A percentile compares a stretch with the other conserved stretches of the same genome.
These are phyloP conservation scores for Amorpha juglandis DNA, from an alignment of 2,888 invertebrate genomes.

Conservation along the genomic window DNA sequence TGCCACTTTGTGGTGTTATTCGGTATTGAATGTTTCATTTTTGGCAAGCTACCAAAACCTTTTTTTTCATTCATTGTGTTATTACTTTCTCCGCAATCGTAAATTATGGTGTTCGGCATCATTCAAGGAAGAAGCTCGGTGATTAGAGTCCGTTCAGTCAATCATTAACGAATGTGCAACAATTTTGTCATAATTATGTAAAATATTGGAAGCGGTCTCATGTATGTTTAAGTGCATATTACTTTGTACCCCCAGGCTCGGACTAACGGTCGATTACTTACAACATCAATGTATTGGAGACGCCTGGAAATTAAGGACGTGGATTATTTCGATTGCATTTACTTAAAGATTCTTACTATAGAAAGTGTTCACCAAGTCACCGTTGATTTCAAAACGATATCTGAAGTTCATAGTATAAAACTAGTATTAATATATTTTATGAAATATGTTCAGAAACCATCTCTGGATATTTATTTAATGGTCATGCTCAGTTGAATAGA, in stretches of 20 bases:
- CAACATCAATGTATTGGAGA: conserved; percentile 51
- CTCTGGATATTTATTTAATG: background rate
- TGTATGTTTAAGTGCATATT: conserved; percentile 76
- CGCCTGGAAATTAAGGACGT: conserved; percentile 31
- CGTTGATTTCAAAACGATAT: background rate
- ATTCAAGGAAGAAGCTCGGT: conserved; percentile 55
- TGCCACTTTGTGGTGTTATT: conserved; percentile 49
- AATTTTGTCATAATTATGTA: conserved; percentile 72
- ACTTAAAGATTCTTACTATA: background rate
- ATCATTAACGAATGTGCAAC: conserved; percentile 68
- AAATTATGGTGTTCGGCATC: conserved; percentile 54
- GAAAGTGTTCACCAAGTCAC: background rate
- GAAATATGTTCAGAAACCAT: conserved; percentile 6
- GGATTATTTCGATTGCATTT: background rate
- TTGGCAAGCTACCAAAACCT: conserved; percentile 51
- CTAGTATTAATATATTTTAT: background rate
- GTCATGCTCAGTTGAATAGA: background rate
- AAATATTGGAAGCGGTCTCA: conserved; percentile 65
- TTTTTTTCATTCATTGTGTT: conserved; percentile 43
- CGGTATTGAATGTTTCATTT: conserved; percentile 47
- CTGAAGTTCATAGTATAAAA: background rate
- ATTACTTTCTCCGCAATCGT: conserved; percentile 53
- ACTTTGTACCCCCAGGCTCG: conserved; percentile 65
- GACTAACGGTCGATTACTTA: conserved; percentile 66
- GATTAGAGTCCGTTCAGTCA: conserved; percentile 53